Evolutionary conservation across 2,888 invertebrate genomes (phyloP).

Genomic region (Carpatolechia fugitivella): DNA sequence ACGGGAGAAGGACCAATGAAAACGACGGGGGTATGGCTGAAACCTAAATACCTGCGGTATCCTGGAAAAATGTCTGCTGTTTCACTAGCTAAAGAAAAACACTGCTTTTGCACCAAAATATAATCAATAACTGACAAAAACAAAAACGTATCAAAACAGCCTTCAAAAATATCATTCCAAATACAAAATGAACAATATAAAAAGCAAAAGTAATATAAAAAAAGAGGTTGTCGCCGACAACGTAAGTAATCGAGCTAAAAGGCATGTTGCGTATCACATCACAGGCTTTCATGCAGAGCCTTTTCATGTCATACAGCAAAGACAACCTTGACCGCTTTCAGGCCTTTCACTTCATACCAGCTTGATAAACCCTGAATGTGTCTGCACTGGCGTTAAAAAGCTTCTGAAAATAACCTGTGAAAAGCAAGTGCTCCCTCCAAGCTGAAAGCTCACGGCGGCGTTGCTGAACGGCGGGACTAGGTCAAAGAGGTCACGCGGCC

Average conservation of each 20-base stretch:
- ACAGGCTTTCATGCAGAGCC: not conserved
- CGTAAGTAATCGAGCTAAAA: not conserved
- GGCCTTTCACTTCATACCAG: constrained; percentile 14
- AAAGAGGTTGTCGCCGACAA: no score
- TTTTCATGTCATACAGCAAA: constrained; percentile 13
- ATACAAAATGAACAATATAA: no score
- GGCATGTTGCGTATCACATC: not conserved
- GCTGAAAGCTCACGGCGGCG: constrained; percentile 20
- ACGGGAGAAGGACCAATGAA: no score
- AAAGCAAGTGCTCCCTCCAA: constrained; percentile 22
- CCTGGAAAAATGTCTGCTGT: no score
- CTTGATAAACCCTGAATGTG: constrained; percentile 9
- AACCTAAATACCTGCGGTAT: no score
- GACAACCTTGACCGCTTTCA: constrained; percentile 21
- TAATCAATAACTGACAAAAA: no score
- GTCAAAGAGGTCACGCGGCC: constrained; percentile 24
- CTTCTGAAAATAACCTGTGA: constrained; percentile 25
- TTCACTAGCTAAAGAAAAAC: no score
- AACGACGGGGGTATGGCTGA: no score
- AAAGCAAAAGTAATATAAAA: no score
- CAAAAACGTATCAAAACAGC: no score
- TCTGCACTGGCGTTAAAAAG: constrained; percentile 10
- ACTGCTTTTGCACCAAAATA: no score
- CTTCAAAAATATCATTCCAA: no score
- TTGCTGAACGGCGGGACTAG: constrained; percentile 20